Percentiles rank a stretch among this genome's conserved stretches.
Conservation (phyloP, 2,888 invertebrate genomes). For the Papilio demoleus region DNA sequence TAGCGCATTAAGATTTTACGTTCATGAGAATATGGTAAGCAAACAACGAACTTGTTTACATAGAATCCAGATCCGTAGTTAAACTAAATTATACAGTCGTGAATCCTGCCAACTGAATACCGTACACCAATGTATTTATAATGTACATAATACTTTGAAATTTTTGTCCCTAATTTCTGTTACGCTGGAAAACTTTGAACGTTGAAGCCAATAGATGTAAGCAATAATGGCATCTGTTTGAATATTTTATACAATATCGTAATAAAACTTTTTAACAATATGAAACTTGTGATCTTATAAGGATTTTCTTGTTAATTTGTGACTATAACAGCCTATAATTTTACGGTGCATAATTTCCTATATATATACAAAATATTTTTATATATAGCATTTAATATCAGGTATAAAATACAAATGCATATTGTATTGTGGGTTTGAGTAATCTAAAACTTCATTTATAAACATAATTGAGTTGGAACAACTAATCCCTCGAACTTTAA, state of each 20-base stretch:
- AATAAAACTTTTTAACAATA: conserved; percentile 13
- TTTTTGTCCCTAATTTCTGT: conserved; percentile 49
- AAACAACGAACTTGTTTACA: conserved; percentile 76
- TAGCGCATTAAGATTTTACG: conserved; percentile 76
- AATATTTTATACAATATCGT: conserved; percentile 26
- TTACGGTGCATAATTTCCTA: too few relatives aligned
- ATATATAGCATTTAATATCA: too few relatives aligned
- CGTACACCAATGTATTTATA: conserved; percentile 49
- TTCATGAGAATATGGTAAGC: conserved; percentile 74
- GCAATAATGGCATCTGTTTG: conserved; percentile 31
- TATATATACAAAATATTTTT: too few relatives aligned
- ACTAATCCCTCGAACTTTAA: conserved; percentile 12
- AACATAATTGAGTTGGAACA: conserved; percentile 21
- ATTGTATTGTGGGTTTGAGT: too few relatives aligned
- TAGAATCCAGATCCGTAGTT: conserved; percentile 74
- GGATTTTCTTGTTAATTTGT: neutral
- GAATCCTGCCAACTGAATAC: conserved; percentile 67
- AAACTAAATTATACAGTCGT: conserved; percentile 74
- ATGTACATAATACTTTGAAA: conserved; percentile 44
- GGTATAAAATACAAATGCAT: too few relatives aligned
- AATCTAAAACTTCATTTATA: conserved; percentile 3
- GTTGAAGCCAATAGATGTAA: conserved; percentile 34
- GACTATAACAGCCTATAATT: too few relatives aligned
- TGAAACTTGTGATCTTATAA: neutral
- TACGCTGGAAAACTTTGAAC: conserved; percentile 47